phyloP scores from a whole-genome alignment of 2,888 invertebrate species.

The Uropetala carovei region DNA sequence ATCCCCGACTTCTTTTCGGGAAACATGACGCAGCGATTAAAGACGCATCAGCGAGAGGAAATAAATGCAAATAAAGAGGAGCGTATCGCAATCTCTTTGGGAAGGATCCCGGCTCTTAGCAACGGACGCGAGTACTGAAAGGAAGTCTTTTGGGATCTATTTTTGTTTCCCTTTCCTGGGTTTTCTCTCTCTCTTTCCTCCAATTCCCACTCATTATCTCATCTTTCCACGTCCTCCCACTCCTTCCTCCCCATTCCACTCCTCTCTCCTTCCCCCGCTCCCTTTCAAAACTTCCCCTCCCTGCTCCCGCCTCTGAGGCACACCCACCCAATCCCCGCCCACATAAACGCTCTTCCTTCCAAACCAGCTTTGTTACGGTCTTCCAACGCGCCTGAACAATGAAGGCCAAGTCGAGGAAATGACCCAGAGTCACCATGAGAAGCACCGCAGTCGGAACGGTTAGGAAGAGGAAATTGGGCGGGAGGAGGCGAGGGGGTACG shows the following conservation, averaged over 20 bases:
- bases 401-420: neutral
- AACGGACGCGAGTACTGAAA: neutral
- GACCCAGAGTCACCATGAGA: neutral
- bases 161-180: neutral
- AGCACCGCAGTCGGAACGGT: neutral
- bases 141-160: conserved; percentile 10
- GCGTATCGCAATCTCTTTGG: neutral
- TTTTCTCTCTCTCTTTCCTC: no score
- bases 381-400: neutral
- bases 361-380: neutral
- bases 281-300: neutral
- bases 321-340: neutral
- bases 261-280: neutral
- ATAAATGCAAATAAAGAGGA: conserved; percentile 11
- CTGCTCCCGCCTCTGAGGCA: neutral
- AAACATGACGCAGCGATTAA: neutral
- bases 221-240: no score
- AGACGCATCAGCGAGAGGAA: neutral
- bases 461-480: neutral
- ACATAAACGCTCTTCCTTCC: neutral
- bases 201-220: no score
- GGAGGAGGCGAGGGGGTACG: neutral
- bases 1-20: neutral
- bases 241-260: neutral
- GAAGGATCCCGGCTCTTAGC: neutral